Evolutionary conservation across 2,113 vertebrate genomes (phyloP), one percentile per base, ranked within the genome.

Genomic region (Pelobates fuscus): DNA sequence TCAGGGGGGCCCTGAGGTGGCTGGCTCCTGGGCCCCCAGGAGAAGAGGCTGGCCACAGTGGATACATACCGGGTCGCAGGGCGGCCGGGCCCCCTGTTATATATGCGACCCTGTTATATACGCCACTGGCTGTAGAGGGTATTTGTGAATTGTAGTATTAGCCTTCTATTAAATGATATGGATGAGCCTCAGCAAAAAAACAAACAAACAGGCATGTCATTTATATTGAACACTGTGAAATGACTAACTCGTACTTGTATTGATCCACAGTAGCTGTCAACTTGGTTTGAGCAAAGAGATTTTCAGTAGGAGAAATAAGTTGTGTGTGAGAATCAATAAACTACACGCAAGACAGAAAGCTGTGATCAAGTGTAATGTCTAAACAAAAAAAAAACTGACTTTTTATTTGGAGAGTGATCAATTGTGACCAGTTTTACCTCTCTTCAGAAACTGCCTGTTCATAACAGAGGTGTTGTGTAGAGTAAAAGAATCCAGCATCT

Each of bases 191-290:
- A 25, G 37, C 11, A 14, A 7, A 23, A 49, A 26, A 44, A 44
- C n/a, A n/a, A n/a, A n/a, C n/a, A 58, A 2, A 30, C 17, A 67
- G 72, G 67, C 54, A 32, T 17, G 12, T 59, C 11, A 67, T 75
- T 66, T n/a, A 75, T 75, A 59, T 64, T 14, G 24, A 15, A 7
- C 27, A 8, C 23, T 24, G 10, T 1, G 12, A 24, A 6, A 21
- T 46, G 44, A 44, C 43, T 8, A 18, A 5, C 12, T 59, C 55
- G 27, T 66, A 25, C 12, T n/a, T 57, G n/a, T 49, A 67, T 75
- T 75, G 71, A 75, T 75, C 32, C 4, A 4, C 15, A 18, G 44
- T 14, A 49, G 44, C 10, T 52, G 23, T 46, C n/a, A 49, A 26
- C 17, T 26, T 12, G 14, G 18, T 52, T 10, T 29, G 70, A 63